A percentile compares a stretch with the other conserved stretches of the same genome.
Evolutionary conservation across 2,888 invertebrate genomes (phyloP).

Genomic region (Oscheius sp.): DNA sequence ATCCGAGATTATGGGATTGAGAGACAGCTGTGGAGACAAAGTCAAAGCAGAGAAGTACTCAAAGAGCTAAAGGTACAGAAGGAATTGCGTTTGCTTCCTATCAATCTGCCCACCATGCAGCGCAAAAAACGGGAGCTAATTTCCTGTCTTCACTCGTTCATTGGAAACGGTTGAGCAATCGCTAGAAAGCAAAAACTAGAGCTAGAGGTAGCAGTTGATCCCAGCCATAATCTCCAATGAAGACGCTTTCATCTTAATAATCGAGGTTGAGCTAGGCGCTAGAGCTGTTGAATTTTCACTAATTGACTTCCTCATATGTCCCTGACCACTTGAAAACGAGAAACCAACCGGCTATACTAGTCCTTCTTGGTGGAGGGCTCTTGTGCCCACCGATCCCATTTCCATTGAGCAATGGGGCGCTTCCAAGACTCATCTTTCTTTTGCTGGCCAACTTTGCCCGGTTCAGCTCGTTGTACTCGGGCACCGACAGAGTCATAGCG

Average conservation of each 20-base stretch:
- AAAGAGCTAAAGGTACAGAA: too few relatives aligned
- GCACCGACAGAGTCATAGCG: constrained; percentile 58
- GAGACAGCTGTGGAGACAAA: background rate
- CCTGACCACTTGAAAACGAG: too few relatives aligned
- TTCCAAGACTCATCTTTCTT: constrained; percentile 57
- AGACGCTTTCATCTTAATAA: too few relatives aligned
- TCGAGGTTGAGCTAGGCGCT: too few relatives aligned
- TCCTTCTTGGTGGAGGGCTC: constrained; percentile 53
- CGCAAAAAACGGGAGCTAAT: constrained; percentile 19
- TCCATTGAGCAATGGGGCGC: constrained; percentile 51
- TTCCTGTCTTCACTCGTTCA: constrained; percentile 11
- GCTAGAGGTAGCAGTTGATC: too few relatives aligned
- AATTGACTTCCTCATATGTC: too few relatives aligned
- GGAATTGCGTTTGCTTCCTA: too few relatives aligned
- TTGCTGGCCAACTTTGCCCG: constrained; percentile 45
- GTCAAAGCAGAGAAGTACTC: background rate
- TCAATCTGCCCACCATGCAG: background rate
- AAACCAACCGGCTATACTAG: constrained; percentile 53
- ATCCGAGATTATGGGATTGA: constrained; percentile 1
- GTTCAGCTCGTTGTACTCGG: constrained; percentile 53
- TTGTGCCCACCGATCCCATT: constrained; percentile 35
- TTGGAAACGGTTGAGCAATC: too few relatives aligned
- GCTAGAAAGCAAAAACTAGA: too few relatives aligned
- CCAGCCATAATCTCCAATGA: too few relatives aligned
- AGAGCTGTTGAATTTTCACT: too few relatives aligned